Evolutionary conservation across 2,113 vertebrate genomes (phyloP).

Genomic region (Cebidichthys violaceus): DNA sequence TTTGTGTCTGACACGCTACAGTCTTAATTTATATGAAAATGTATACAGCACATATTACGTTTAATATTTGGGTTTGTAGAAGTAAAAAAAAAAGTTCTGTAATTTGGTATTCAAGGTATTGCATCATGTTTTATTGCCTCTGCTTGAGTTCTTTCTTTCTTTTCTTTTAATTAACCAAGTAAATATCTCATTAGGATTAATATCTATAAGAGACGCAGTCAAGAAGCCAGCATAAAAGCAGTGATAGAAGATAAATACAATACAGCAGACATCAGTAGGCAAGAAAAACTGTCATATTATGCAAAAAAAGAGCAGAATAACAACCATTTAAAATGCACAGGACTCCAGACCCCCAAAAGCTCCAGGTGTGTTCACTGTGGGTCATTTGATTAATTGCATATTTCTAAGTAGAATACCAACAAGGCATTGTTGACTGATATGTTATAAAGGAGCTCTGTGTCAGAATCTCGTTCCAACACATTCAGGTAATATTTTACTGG

Average conservation of each 20-base stretch:
- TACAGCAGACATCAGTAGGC: background rate
- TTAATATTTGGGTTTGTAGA: background rate
- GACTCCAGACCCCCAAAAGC: background rate
- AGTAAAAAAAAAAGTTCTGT: no score
- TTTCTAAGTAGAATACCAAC: background rate
- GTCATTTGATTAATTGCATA: background rate
- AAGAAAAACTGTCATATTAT: background rate
- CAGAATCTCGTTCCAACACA: background rate
- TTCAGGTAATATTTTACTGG: conserved; percentile 3
- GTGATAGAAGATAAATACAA: background rate
- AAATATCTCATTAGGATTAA: background rate
- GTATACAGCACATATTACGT: background rate
- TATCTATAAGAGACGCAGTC: background rate
- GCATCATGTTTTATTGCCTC: background rate
- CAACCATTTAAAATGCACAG: background rate
- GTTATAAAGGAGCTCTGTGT: background rate
- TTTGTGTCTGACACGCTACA: background rate
- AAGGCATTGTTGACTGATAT: background rate
- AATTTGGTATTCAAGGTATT: background rate
- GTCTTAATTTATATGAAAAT: background rate
- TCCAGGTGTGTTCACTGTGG: background rate
- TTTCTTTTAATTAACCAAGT: background rate
- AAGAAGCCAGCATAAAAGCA: background rate
- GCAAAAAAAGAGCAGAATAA: background rate
- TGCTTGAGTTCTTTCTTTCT: background rate